These are phyloP conservation scores for Lithosia quadra DNA, from an alignment of 2,888 invertebrate genomes.

Conservation along the genomic window DNA sequence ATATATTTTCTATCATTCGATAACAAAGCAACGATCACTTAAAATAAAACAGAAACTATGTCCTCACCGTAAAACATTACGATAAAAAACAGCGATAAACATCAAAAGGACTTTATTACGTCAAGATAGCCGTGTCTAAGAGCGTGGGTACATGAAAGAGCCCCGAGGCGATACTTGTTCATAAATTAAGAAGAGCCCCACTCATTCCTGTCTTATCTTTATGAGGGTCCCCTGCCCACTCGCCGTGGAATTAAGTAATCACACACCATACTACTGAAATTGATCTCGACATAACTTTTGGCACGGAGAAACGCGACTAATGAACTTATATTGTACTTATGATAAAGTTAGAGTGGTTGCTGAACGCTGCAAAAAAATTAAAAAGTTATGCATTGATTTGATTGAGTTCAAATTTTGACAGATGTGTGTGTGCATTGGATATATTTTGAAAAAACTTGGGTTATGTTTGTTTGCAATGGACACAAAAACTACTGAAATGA, in stretches of 20 bases:
- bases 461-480: no score
- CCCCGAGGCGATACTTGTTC: conserved; percentile 69
- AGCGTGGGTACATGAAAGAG: conserved; percentile 53
- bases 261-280: conserved; percentile 69
- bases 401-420: no score
- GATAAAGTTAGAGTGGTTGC: no score
- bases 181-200: conserved; percentile 77
- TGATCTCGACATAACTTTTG: conserved; percentile 47
- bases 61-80: conserved; percentile 29
- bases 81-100: conserved; percentile 61
- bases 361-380: no score
- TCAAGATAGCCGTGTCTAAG: conserved; percentile 57
- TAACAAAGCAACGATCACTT: conserved; percentile 25
- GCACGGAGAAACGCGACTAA: conserved; percentile 35
- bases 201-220: conserved; percentile 80
- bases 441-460: no score
- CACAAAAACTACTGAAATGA: no score
- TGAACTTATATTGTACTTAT: conserved; percentile 9
- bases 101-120: conserved; percentile 62
- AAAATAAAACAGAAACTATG: conserved; percentile 37
- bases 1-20: background rate
- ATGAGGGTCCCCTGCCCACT: conserved; percentile 78
- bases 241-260: conserved; percentile 81
- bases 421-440: no score
- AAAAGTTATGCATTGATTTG: no score